phyloP scores from a whole-genome alignment of 2,113 vertebrate genomes.

The Pterocles orientalis region DNA sequence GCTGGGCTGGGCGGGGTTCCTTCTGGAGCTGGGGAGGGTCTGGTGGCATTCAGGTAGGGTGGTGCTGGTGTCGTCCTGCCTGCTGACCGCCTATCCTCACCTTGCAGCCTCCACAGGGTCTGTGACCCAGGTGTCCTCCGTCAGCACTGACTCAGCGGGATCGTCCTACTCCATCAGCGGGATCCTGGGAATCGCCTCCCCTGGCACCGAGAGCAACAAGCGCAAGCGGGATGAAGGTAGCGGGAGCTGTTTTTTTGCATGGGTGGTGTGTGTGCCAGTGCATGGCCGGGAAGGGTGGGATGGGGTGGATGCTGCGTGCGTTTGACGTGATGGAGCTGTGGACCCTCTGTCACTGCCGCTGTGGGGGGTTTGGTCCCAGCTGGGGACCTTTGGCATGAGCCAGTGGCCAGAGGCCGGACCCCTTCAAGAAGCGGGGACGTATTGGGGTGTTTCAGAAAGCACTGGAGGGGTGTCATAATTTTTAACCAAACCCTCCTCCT shows the following conservation, averaged over 20 bases:
- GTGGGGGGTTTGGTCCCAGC: fast-evolving
- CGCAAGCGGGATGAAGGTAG: slow-evolving; percentile 97
- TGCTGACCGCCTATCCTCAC: neutral
- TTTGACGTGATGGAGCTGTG: fast-evolving
- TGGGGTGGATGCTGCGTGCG: fast-evolving
- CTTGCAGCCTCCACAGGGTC: slow-evolving; percentile 89
- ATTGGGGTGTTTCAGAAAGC: neutral
- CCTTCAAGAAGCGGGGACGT: neutral
- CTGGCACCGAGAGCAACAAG: slow-evolving; percentile 89
- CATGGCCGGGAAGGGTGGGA: fast-evolving
- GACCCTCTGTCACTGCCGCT: fast-evolving
- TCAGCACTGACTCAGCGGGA: slow-evolving; percentile 92
- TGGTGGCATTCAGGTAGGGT: too few species aligned
- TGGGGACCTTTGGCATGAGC: fast-evolving
- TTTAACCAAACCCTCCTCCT: neutral
- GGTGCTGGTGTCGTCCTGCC: fast-evolving
- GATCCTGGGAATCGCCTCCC: slow-evolving; percentile 94
- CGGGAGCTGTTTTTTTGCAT: neutral
- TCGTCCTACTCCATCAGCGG: slow-evolving; percentile 99
- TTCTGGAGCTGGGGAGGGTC: neutral
- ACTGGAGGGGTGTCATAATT: neutral
- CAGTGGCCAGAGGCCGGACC: neutral
- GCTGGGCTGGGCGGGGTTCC: neutral
- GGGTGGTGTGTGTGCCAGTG: fast-evolving
- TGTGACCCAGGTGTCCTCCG: slow-evolving; percentile 91